phyloP scores from a whole-genome alignment of 2,113 vertebrate species.

The Myotis lucifugus region DNA sequence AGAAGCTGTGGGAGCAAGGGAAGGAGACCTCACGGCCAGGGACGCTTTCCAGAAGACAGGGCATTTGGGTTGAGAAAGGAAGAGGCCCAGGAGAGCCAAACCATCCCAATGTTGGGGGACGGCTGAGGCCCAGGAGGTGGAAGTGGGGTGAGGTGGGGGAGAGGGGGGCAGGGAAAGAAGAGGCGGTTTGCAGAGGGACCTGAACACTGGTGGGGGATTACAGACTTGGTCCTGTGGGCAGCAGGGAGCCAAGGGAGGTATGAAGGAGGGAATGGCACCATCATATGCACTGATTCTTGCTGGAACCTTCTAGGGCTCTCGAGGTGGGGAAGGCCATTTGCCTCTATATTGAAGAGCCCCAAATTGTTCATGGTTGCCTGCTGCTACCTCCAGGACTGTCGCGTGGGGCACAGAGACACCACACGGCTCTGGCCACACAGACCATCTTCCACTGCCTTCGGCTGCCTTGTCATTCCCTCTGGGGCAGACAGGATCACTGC shows the following conservation, averaged over 20 bases:
- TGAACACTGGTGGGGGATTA: not conserved
- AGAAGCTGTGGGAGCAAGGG: not conserved
- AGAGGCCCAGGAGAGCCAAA: not conserved
- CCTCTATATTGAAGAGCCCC: not conserved
- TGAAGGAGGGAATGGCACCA: not conserved
- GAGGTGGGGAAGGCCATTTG: not conserved
- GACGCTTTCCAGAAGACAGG: not conserved
- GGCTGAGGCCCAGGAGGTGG: not conserved
- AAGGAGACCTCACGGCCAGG: not conserved
- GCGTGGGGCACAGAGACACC: not conserved
- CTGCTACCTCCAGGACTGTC: not conserved
- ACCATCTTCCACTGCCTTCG: not conserved
- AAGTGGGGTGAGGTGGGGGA: not conserved
- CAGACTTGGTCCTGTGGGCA: not conserved
- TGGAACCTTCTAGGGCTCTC: not conserved
- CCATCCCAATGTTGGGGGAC: not conserved
- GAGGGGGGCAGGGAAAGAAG: not conserved
- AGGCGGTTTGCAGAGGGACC: not conserved
- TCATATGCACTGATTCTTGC: not conserved
- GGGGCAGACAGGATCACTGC: fast-evolving
- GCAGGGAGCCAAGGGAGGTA: not conserved
- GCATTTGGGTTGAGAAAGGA: not conserved
- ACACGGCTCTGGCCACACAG: not conserved
- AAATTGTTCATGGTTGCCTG: not conserved
- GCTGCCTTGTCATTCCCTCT: not conserved